Base-by-base conservation (phyloP, 2,888 invertebrate species). In the Rhamnusium bicolor region DNA sequence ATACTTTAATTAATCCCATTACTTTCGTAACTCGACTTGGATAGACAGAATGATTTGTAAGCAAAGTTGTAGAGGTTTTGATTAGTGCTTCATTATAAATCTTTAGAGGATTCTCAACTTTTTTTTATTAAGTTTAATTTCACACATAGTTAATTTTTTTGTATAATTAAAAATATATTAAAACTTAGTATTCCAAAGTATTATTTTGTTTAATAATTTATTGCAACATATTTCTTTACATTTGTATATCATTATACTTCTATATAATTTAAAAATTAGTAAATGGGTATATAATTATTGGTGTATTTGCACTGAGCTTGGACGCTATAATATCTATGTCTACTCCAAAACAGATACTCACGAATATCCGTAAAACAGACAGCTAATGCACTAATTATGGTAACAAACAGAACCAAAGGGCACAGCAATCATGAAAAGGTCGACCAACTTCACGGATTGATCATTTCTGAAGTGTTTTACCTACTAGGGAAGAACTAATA, bases 371-470 rank as follows among this genome's bases (percentile, higher is more conserved):
- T 67, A 54, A 56, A 67, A 56, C 56, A 56, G 66, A 67, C 66
- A 19, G 46, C 54, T 67, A 67, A 67, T 67, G 54, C 54, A 67
- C 66, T 67, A 67, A 67, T 67, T 67, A 67, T 32, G 54, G 66
- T 54, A 67, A 67, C 66, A 67, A 54, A 67, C 65, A 65, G 65
- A 65, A 18, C 66, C 54, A 53, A 67, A 67, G 54, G 66, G 66
- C 66, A 54, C 56, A 19, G 46, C 12, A 53, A 67, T 67, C 66
- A 67, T 46, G 66, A 54, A 40, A 54, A 67, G 66, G 54, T 67
- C 54, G 54, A 67, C 24, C 54, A 67, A 54, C 66, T 54, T 54
- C 24, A 54, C 21, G 40, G 21, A 67, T 40, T 12, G 40, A 54
- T 47, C 47, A 12, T 3, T 24, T 10, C 46, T 21, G 47, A 6